Evolutionary conservation across 1,140 invertebrate genomes (phyloP), one percentile per base, ranked within the genome.

Genomic region (Sminthurinus signatus): DNA sequence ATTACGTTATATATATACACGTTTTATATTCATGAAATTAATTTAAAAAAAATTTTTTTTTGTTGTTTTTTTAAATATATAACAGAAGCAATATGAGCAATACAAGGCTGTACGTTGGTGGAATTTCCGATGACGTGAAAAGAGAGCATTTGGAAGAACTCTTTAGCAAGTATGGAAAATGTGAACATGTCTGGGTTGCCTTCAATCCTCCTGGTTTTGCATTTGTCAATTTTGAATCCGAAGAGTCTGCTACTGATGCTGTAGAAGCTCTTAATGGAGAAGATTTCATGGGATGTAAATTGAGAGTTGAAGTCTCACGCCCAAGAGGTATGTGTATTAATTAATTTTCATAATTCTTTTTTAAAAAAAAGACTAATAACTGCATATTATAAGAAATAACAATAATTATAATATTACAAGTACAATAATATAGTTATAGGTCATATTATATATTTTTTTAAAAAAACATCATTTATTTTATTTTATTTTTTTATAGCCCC

Each of bases 171-270:
- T 96, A 90, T 80, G 94, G 94, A 55, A 91, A 91, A 55, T 75
- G 82, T 92, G 74, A 93, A 89, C 79, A 98, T 76, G 93, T 96
- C 46, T 96, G 92, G 92, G 91, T 96, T 64, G 93, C 92, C 32
- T 86, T 93, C 75, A 95, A 95, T 78, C 93, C 91, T 69, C 91
- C 86, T 72, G 93, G 94, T 70, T 99, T 99, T 82, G 96, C 96
- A 56, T 99, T 99, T 82, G 90, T 99, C 74, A 95, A 98, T 80
- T 99, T 96, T 82, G 89, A 94, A 78, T 93, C 94, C 77, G 83
- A 86, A 73, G 86, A 91, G 74, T 93, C 98, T 80, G 95, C 95
- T 29, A 90, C 95, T 76, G 86, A 93, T 76, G 93, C 94, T 36
- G 93, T 91, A 76, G 87, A 87, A 76, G 88, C 84, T 71, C 82